Conservation (phyloP, 2,113 vertebrate species). For the Struthidea cinerea region DNA sequence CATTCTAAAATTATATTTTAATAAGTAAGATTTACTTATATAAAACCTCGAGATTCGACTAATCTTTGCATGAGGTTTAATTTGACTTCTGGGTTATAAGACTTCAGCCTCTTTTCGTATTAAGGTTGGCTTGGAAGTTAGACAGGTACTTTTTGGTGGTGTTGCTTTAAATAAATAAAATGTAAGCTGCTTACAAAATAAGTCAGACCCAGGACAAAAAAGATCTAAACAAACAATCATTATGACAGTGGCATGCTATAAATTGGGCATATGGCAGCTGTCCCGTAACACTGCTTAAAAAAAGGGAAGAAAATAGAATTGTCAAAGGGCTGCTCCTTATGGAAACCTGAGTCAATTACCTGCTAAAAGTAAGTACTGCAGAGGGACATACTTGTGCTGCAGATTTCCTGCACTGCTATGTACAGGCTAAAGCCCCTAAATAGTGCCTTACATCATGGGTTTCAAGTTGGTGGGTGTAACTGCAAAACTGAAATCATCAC, state of each 20-base stretch:
- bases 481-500: constrained; percentile 1
- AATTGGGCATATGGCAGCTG: not conserved
- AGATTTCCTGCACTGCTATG: not conserved
- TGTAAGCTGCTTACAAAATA: not conserved
- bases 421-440: not conserved
- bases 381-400: not conserved
- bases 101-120: not conserved
- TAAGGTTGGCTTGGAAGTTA: not conserved
- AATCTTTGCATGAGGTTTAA: not conserved
- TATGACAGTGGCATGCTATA: not conserved
- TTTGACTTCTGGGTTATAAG: not conserved
- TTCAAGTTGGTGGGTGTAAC: not conserved
- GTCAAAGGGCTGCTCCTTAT: not conserved
- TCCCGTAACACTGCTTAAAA: not conserved
- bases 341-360: not conserved
- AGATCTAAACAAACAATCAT: not conserved
- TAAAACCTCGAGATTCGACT: not conserved
- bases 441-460: not conserved
- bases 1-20: not conserved
- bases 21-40: not conserved
- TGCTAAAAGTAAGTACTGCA: not conserved
- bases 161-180: not conserved
- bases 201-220: not conserved
- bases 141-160: not conserved
- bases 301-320: not conserved